A percentile compares a stretch with the other conserved stretches of the same genome.
These are phyloP conservation scores for Proterorhinus semilunaris DNA, from an alignment of 2,113 vertebrate genomes.

Conservation along the genomic window DNA sequence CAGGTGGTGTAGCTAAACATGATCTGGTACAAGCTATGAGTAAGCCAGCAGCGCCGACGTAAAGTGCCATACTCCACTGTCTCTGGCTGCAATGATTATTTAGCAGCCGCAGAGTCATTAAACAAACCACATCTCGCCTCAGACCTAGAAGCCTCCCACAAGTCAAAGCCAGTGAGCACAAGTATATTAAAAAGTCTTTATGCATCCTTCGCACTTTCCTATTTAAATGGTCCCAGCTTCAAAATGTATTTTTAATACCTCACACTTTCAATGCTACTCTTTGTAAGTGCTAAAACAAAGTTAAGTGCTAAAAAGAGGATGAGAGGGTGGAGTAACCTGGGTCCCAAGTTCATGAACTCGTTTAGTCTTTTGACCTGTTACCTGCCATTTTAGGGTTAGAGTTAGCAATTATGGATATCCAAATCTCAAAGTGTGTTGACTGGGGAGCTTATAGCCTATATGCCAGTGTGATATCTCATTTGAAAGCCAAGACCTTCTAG, in stretches of 20 bases:
- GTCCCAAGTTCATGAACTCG: constrained; percentile 9
- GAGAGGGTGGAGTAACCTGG: constrained; percentile 11
- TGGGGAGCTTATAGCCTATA: too few species aligned
- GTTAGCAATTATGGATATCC: background rate
- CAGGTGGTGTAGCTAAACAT: background rate
- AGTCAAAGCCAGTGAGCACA: background rate
- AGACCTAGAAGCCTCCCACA: constrained; percentile 4
- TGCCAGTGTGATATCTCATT: too few species aligned
- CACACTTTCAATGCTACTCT: background rate
- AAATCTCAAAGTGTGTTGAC: too few species aligned
- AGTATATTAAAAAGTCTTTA: constrained; percentile 4
- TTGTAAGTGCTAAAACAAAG: constrained; percentile 8
- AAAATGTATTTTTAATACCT: constrained; percentile 42
- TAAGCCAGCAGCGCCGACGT: background rate
- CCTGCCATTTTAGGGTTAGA: background rate
- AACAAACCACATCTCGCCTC: background rate
- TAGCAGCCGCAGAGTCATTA: constrained; percentile 1
- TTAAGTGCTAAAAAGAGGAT: constrained; percentile 16
- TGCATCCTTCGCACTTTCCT: constrained; percentile 18
- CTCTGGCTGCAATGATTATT: background rate
- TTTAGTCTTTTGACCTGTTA: background rate
- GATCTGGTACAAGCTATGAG: background rate
- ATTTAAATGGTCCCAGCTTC: constrained; percentile 21
- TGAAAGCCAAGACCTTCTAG: too few species aligned
- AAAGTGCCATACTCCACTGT: background rate